A percentile compares a stretch with the other conserved stretches of the same genome.
phyloP scores from a whole-genome alignment of 2,888 invertebrate species.

The Xestobium rufovillosum region DNA sequence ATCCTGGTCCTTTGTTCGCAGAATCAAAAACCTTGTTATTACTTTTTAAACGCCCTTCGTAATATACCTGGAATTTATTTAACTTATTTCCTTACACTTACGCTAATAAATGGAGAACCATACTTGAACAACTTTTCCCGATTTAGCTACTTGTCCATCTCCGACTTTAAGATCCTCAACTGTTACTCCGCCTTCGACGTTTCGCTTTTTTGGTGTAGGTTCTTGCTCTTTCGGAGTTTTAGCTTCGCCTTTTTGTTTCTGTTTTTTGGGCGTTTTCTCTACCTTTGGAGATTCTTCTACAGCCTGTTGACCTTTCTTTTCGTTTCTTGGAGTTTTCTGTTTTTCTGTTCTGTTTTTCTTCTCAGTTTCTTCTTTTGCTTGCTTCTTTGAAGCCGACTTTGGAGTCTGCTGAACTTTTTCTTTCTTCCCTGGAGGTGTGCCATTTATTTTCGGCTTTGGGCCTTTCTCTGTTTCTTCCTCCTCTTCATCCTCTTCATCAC shows the following conservation, averaged over 20 bases:
- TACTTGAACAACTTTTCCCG: slow-evolving; percentile 63
- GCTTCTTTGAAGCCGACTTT: slow-evolving; percentile 29
- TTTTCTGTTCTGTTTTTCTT: slow-evolving; percentile 22
- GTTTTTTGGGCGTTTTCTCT: slow-evolving; percentile 30
- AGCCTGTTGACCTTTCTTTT: slow-evolving; percentile 19
- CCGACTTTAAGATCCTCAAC: slow-evolving; percentile 76
- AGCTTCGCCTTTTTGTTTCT: slow-evolving; percentile 43
- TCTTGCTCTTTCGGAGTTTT: slow-evolving; percentile 21
- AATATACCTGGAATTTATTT: slow-evolving; percentile 59
- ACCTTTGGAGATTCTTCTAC: slow-evolving; percentile 13
- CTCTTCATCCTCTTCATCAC: slow-evolving; percentile 39
- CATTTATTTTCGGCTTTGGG: slow-evolving; percentile 19
- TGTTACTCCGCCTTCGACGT: slow-evolving; percentile 68
- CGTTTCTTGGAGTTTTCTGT: slow-evolving; percentile 17
- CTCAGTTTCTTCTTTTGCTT: slow-evolving; percentile 18
- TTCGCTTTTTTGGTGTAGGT: slow-evolving; percentile 44
- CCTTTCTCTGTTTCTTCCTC: slow-evolving; percentile 22
- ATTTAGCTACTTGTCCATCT: slow-evolving; percentile 67
- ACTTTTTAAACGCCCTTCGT: slow-evolving; percentile 71
- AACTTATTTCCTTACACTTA: slow-evolving; percentile 2
- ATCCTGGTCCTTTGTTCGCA: slow-evolving; percentile 66
- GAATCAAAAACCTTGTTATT: slow-evolving; percentile 86
- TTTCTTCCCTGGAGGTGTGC: slow-evolving; percentile 29
- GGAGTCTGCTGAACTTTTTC: slow-evolving; percentile 25
- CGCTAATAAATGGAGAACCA: slow-evolving; percentile 17